phyloP scores from a whole-genome alignment of 2,888 invertebrate genomes.

The Drosophila nr. perissopoda region DNA sequence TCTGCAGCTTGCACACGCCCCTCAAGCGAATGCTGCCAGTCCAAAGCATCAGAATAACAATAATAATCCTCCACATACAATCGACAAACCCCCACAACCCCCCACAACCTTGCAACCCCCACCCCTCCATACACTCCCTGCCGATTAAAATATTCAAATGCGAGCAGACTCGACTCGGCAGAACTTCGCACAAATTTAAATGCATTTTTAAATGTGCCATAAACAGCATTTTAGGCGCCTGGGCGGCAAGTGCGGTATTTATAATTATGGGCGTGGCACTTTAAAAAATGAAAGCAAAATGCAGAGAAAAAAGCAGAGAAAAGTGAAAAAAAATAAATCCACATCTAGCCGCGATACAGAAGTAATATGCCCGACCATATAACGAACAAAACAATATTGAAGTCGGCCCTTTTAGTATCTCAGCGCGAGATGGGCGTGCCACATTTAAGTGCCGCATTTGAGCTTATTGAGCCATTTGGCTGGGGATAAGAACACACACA shows the following conservation, averaged over 20 bases:
- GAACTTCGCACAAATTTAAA: slow-evolving; percentile 65
- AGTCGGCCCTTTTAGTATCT: slow-evolving; percentile 25
- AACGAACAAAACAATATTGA: slow-evolving; percentile 16
- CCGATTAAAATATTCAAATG: slow-evolving; percentile 76
- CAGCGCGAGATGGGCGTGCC: slow-evolving; percentile 29
- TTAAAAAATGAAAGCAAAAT: background rate
- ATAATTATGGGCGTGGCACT: slow-evolving; percentile 31
- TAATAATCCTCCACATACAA: slow-evolving; percentile 19
- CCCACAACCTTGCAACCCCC: too few species aligned
- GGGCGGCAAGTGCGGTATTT: slow-evolving; percentile 21
- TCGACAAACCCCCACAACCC: background rate
- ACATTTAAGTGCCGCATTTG: slow-evolving; percentile 39
- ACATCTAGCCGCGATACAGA: slow-evolving; percentile 23
- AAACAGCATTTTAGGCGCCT: slow-evolving; percentile 51
- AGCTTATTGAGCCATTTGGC: slow-evolving; percentile 51
- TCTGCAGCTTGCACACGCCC: slow-evolving; percentile 57
- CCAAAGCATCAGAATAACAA: slow-evolving; percentile 47
- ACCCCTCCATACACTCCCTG: background rate
- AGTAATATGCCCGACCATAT: slow-evolving; percentile 14
- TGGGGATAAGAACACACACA: background rate
- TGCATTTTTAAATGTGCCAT: slow-evolving; percentile 75
- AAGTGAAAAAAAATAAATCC: background rate
- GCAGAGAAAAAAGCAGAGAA: background rate
- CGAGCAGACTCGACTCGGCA: slow-evolving; percentile 20
- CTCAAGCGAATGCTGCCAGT: slow-evolving; percentile 46